A percentile compares a stretch with the other conserved stretches of the same genome.
Evolutionary conservation across 2,797 vertebrate species (phyloP).

Genomic region (Nasua narica): DNA sequence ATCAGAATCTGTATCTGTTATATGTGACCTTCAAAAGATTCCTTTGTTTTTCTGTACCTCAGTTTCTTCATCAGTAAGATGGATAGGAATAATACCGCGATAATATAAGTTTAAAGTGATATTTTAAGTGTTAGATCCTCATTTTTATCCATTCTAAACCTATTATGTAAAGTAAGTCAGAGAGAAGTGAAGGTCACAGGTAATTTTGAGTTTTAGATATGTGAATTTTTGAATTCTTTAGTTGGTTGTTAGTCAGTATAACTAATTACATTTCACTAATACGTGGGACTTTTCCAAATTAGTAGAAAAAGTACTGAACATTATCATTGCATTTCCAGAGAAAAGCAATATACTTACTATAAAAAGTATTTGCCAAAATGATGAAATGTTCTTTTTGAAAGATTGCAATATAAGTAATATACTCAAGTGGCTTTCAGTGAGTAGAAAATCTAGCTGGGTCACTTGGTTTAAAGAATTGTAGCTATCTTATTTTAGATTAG

Average conservation of each 20-base stretch:
- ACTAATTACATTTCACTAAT: constrained; percentile 27
- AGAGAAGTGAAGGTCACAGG: neutral
- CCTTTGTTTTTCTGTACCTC: neutral
- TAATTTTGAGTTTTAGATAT: constrained; percentile 3
- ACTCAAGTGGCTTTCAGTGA: constrained; percentile 39
- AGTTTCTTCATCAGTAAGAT: neutral
- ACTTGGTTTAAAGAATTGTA: neutral
- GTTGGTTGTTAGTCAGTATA: neutral
- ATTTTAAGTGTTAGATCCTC: neutral
- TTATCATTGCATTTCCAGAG: neutral
- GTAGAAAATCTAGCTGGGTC: constrained; percentile 25
- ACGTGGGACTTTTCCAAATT: constrained; percentile 7
- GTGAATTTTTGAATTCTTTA: neutral
- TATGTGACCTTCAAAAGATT: neutral
- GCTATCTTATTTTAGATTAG: neutral
- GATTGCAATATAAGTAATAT: constrained; percentile 1
- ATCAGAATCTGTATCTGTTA: neutral
- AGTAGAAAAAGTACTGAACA: neutral
- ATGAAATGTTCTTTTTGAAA: constrained; percentile 41
- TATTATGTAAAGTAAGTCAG: neutral
- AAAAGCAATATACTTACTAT: neutral
- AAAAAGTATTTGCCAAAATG: constrained; percentile 23
- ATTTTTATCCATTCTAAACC: neutral
- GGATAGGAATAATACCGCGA: neutral
- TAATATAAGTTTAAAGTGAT: neutral